Base-by-base conservation (phyloP, 2,113 vertebrate species). In the Sterrhoptilus dennistouni region DNA sequence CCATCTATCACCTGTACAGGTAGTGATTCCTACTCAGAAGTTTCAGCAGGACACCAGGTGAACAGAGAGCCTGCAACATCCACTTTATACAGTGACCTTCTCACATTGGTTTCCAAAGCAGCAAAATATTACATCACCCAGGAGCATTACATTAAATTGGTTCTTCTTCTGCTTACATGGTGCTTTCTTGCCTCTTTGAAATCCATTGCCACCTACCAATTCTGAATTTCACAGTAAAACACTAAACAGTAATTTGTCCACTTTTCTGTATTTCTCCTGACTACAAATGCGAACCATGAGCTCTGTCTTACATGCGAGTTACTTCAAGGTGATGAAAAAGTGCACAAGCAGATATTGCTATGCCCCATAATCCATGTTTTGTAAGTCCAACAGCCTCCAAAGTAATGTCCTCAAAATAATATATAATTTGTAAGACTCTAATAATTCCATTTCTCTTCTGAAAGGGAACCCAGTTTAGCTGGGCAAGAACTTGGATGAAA, bases 81-180 rank as follows among this genome's bases (percentile, higher is more conserved):
- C 35, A 36, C 29, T 68, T 60, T 13, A 47, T 24, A 52, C 10
- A 33, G 47, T 5, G 16, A 40, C 47, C 31, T 76, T 61, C 40
- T 87, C 35, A 59, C 12, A 47, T 17, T 42, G 18, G 38, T 42
- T 85, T 87, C 68, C 82, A 59, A 45, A 82, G 53, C 45, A 89
- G 76, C 36, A 56, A 50, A 76, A 8, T 19, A 35, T 5, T 47
- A 59, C 23, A 71, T 71, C 61, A 2, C 1, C 5, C 21, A 52
- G 22, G 65, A 71, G 10, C 0, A 1, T 38, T 42, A 35, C 5
- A 13, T 53, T 40, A 61, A 70, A 82, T 53, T 3, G 12, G 5
- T 29, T n/a, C 63, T 66, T 76, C 16, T 47, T 76, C 53, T 44
- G 33, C 24, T 82, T 47, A n/a, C 12, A 14, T 0, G 0, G 56